These are phyloP conservation scores for Lutjanus campechanus DNA, from an alignment of 2,797 vertebrate genomes.

Conservation along the genomic window DNA sequence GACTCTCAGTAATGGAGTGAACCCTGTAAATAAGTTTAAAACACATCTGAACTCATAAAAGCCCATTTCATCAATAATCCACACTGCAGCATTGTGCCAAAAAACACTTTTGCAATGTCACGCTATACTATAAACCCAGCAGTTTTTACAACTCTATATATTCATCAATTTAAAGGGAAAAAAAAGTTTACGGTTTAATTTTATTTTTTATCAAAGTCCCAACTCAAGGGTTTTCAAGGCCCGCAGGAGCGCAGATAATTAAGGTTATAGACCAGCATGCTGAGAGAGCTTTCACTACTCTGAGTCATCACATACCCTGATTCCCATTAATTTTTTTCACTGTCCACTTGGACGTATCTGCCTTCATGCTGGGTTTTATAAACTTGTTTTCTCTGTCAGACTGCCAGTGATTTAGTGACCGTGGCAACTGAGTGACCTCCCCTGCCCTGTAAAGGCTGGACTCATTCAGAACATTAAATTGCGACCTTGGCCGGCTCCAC, in stretches of 20 bases:
- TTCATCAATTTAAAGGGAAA: conserved; percentile 22
- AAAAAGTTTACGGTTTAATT: conserved; percentile 21
- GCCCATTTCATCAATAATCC: conserved; percentile 11
- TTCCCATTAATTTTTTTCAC: conserved; percentile 36
- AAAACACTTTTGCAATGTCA: conserved; percentile 20
- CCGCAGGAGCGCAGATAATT: conserved; percentile 34
- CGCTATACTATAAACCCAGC: conserved; percentile 7
- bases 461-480: conserved; percentile 64
- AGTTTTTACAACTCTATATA: background rate
- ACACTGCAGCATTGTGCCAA: conserved; percentile 4
- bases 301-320: conserved; percentile 47
- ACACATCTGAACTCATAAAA: conserved; percentile 22
- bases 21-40: conserved; percentile 5
- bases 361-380: conserved; percentile 52
- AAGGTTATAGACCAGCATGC: conserved; percentile 41
- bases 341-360: conserved; percentile 15
- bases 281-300: conserved; percentile 40
- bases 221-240: conserved; percentile 24
- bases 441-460: conserved; percentile 59
- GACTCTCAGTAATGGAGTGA: conserved; percentile 9
- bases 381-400: conserved; percentile 61
- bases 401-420: conserved; percentile 61
- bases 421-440: conserved; percentile 55
- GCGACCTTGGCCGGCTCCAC: conserved; percentile 67
- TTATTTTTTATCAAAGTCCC: conserved; percentile 29